phyloP scores from a whole-genome alignment of 2,113 vertebrate genomes.

The Lophochroa leadbeateri region DNA sequence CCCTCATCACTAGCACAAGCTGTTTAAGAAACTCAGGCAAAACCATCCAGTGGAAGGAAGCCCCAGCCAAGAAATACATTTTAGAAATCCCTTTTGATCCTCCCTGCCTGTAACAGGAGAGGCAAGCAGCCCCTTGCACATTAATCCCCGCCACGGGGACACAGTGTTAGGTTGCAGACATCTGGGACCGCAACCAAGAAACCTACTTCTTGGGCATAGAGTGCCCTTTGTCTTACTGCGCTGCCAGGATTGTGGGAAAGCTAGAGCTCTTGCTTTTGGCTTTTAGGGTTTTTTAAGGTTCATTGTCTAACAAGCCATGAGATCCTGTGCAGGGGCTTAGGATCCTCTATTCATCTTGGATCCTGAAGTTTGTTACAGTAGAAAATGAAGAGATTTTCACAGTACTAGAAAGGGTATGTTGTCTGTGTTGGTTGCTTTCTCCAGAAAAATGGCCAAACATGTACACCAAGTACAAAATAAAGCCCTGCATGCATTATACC shows the following conservation, averaged over 20 bases:
- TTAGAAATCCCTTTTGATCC: slow-evolving; percentile 58
- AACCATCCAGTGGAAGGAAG: neutral
- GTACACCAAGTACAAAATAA: neutral
- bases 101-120: slow-evolving; percentile 12
- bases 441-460: neutral
- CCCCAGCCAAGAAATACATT: neutral
- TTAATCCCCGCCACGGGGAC: slow-evolving; percentile 48
- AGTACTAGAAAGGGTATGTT: neutral
- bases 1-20: neutral
- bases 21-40: neutral
- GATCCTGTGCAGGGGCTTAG: neutral
- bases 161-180: slow-evolving; percentile 9
- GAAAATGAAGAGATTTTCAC: neutral
- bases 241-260: slow-evolving; percentile 45
- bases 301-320: neutral
- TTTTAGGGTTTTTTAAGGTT: neutral
- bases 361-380: neutral
- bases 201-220: slow-evolving; percentile 56
- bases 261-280: neutral
- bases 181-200: slow-evolving; percentile 66
- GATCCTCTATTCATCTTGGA: neutral
- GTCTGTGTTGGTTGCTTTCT: neutral
- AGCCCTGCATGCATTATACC: neutral
- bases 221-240: slow-evolving; percentile 45
- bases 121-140: slow-evolving; percentile 17